phyloP scores from a whole-genome alignment of 2,888 invertebrate genomes.

The Noctua janthina region DNA sequence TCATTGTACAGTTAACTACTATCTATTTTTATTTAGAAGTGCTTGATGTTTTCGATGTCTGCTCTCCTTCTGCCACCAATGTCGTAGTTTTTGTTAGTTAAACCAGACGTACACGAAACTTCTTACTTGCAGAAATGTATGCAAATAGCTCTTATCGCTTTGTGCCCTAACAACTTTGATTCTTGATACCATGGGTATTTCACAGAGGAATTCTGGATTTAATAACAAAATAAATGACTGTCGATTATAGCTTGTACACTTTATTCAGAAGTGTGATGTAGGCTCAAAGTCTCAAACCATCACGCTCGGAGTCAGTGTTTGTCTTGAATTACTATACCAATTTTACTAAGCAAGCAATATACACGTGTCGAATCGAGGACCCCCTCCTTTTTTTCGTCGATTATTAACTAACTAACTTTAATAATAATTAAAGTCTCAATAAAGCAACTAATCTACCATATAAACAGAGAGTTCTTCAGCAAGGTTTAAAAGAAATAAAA shows the following conservation, averaged over 20 bases:
- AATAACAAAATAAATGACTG: not conserved
- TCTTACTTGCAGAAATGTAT: not conserved
- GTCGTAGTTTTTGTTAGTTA: too few relatives aligned
- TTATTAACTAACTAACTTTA: not conserved
- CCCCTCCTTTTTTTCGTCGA: not conserved
- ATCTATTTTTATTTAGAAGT: not conserved
- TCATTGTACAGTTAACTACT: not conserved
- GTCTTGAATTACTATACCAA: not conserved
- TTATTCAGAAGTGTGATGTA: not conserved
- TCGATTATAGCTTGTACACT: not conserved
- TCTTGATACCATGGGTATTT: not conserved
- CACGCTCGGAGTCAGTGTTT: not conserved
- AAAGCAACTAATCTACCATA: not conserved
- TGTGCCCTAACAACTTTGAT: not conserved
- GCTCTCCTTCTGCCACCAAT: not conserved
- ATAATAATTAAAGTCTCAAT: not conserved
- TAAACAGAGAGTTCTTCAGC: not conserved
- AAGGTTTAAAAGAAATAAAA: constrained; percentile 33
- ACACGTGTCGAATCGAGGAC: not conserved
- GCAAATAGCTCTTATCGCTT: too few relatives aligned
- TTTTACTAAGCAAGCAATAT: not conserved
- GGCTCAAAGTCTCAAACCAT: not conserved
- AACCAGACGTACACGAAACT: not conserved
- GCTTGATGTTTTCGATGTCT: not conserved
- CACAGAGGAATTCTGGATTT: not conserved